Evolutionary conservation across 2,888 invertebrate genomes (phyloP), one percentile per base, ranked within the genome.

Genomic region (Dicycla oo): DNA sequence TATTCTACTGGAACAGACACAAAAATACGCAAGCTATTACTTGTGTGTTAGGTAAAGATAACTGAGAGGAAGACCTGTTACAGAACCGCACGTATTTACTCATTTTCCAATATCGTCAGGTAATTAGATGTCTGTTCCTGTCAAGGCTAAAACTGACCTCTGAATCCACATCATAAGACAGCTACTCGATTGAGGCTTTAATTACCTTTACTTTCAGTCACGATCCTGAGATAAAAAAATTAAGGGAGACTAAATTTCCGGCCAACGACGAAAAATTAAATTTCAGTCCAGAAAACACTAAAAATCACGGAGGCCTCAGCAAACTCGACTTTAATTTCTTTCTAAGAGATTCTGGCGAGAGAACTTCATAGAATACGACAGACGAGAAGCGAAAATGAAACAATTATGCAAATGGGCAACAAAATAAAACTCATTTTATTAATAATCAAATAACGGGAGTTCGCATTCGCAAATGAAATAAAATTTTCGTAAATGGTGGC

Each of bases 351-450:
- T 87, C 85, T 63, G 87, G 83, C 87, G 87, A 85, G 69, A 80
- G 87, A 90, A 91, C 91, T 91, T 92, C 91, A 94, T 93, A 91
- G 91, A 90, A 92, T 93, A 90, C 90, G 86, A 90, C 84, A 84
- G 88, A 84, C 89, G 89, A 90, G 58, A 88, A 94, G 92, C 91
- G 93, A 93, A 94, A 94, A 94, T 94, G 93, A 94, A 94, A 95
- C 94, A 95, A 93, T 94, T 94, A 94, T 94, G 94, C 92, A 94
- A 95, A 95, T 94, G 88, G 88, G 88, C 91, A 93, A 93, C 94
- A 93, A 95, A 95, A 95, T 95, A 95, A 94, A 94, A 95, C 93
- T 94, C 93, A 93, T 94, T 95, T 94, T 94, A 94, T 94, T 94
- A 94, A 93, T 95, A 94, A 94, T 94, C 93, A 94, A 95, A 95